Evolutionary conservation across 2,888 invertebrate genomes (phyloP), one percentile per base, ranked within the genome.

Genomic region (Drosophila subsilvestris): DNA sequence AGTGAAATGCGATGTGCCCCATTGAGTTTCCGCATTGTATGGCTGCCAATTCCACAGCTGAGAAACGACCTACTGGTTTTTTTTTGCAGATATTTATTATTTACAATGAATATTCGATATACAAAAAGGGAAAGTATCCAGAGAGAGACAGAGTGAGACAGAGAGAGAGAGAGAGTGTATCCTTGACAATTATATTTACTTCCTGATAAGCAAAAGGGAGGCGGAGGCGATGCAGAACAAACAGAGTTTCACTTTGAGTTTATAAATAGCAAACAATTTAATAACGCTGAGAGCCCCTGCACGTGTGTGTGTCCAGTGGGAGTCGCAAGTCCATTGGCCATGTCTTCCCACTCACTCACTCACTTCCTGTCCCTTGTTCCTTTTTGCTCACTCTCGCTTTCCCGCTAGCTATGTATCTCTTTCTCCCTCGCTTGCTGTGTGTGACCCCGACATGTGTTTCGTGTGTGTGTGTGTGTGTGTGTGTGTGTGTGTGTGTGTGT

Each of bases 241-340:
- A 71, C 67, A 54, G 54, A 62, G 70, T 49, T 69, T 62, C 68
- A 59, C 51, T 74, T 75, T 68, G 48, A 56, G 73, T 80, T 78
- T 84, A 84, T 84, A 86, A 84, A 84, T 84, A 84, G 86, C 63
- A 86, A 79, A 81, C 58, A 84, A 63, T 84, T 86, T 84, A 84
- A 86, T 84, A 84, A 84, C 71, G 79, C 63, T 84, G 79, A 86
- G 78, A 84, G 86, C 83, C 37, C 14, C 67, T 68, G 67, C 81
- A 86, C 86, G 86, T 83, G 86, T 84, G 84, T 78, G 84, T 83
- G 81, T 79, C 51, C 56, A 14, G 44, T 20, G 45, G 60, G 55
- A 61, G 37, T 37, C n/a, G 37, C n/a, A n/a, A 68, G 69, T 61
- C 68, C 48, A 62, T 59, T 58, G 60, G 53, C 75, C 59, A 67